Evolutionary conservation across 2,797 vertebrate genomes (phyloP), one percentile per base, ranked within the genome.

Genomic region (Spondyliosoma cantharus): DNA sequence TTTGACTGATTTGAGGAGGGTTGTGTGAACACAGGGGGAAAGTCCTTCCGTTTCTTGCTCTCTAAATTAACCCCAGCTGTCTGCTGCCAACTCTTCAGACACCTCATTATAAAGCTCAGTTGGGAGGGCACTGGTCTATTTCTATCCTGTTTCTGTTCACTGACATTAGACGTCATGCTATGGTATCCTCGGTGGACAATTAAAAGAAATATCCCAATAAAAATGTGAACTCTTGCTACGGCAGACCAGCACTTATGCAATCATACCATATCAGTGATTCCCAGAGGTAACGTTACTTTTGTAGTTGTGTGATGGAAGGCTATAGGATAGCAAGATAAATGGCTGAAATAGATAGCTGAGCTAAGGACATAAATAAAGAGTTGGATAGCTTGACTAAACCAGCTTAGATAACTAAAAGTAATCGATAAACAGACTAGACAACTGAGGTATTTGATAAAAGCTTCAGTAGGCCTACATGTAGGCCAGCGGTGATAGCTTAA

Each of bases 61-160:
- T 87, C 63, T 79, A 88, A 90, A 88, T 89, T 82, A 78, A 83
- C 70, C 86, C 76, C 74, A 37, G 37, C 56, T 73, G 83, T 81
- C 83, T 89, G 80, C 84, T 78, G 80, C 72, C 89, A 85, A 75
- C 53, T 89, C 91, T 85, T 83, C 88, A 82, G 90, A 80, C 86
- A 74, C 87, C 88, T 93, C 92, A 91, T 93, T 90, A 91, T 67
- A 64, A 88, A 90, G 62, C n/a, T 68, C 89, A 81, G 72, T 16
- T 76, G 90, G 90, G 88, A 92, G 71, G 53, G 6, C 7, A 9
- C 45, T n/a, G 66, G 66, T 87, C 76, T 86, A 75, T 81, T 86
- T 60, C 65, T 74, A 72, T 82, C 73, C 66, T 32, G 43, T 13
- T 15, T 75, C 58, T 61, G 61, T 69, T 79, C 59, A 46, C 86